Evolutionary conservation across 2,113 vertebrate genomes (phyloP).

Genomic region (Theropithecus gelada): DNA sequence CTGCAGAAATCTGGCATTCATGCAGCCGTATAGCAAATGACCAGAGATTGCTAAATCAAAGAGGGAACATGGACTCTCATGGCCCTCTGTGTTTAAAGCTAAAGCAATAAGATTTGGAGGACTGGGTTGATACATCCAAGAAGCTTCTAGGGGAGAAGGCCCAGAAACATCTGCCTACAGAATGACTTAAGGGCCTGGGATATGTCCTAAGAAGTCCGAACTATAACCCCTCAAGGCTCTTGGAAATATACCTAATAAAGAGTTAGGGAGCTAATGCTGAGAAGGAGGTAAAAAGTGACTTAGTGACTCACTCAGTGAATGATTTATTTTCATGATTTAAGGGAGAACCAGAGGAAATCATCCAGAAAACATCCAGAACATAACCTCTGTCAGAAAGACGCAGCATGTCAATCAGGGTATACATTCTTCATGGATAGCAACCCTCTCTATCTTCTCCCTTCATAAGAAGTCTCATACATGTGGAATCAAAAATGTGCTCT

Average conservation of each 20-base stretch:
- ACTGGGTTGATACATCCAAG: too few species aligned
- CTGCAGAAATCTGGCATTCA: background rate
- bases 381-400: background rate
- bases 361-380: background rate
- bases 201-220: background rate
- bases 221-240: background rate
- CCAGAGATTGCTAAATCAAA: background rate
- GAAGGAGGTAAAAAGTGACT: background rate
- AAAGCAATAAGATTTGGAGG: background rate
- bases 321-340: background rate
- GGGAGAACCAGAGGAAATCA: background rate
- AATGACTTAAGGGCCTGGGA: background rate
- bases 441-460: background rate
- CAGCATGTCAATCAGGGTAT: background rate
- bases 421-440: background rate
- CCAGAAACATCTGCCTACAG: background rate
- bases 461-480: too few species aligned
- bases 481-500: background rate
- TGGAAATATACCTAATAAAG: background rate
- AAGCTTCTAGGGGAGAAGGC: background rate
- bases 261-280: background rate
- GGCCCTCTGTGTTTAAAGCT: background rate
- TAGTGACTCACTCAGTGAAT: background rate
- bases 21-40: background rate
- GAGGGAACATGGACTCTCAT: background rate